Evolutionary conservation across 2,113 vertebrate genomes (phyloP).

Genomic region (Eretmochelys imbricata): DNA sequence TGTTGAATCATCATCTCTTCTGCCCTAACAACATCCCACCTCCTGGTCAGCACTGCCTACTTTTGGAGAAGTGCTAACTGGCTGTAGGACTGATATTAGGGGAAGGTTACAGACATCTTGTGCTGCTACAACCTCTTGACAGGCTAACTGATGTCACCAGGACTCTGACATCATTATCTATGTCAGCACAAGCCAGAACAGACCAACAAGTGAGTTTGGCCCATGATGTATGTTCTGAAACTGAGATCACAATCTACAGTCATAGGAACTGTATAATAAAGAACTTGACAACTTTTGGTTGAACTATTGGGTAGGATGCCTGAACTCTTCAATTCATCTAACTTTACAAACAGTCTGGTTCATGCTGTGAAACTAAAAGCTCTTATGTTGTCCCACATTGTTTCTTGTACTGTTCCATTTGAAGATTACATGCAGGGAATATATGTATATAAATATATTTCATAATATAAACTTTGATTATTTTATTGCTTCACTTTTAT

Average conservation of each 20-base stretch:
- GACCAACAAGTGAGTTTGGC: background rate
- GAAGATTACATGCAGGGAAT: background rate
- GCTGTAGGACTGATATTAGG: background rate
- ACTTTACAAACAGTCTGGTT: conserved; percentile 5
- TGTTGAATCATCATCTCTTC: background rate
- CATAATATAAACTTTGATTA: background rate
- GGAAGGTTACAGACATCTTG: background rate
- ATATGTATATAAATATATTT: background rate
- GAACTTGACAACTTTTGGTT: background rate
- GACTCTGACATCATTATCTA: background rate
- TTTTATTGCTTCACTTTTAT: background rate
- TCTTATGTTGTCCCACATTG: background rate
- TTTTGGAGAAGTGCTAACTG: background rate
- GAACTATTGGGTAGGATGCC: background rate
- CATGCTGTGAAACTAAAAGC: background rate
- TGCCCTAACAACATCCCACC: background rate
- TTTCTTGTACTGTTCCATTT: background rate
- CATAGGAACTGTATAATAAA: conserved; percentile 28
- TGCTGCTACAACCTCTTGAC: accelerated
- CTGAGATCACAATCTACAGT: conserved; percentile 14
- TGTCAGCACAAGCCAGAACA: background rate
- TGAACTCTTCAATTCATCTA: background rate
- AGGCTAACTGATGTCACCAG: background rate
- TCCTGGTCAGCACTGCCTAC: background rate
- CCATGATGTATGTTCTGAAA: conserved; percentile 30